Conservation (phyloP, 2,888 invertebrate species). For the Drosophila helvetica region DNA sequence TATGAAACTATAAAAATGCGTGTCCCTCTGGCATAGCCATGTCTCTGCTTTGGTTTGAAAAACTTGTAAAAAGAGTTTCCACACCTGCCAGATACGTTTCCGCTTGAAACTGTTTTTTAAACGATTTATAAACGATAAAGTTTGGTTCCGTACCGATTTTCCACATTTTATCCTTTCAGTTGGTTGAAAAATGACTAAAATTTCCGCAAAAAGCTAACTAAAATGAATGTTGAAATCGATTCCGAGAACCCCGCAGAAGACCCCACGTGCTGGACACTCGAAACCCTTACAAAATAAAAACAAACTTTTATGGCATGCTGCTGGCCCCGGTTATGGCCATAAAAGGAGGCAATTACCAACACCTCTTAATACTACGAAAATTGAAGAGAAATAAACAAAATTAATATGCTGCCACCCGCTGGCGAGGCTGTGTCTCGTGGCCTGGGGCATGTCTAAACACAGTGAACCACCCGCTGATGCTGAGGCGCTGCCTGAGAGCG, state of each 20-base stretch:
- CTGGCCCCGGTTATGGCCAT: constrained; percentile 26
- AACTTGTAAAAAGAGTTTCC: not conserved
- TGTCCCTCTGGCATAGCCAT: too few species aligned
- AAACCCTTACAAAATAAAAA: not conserved
- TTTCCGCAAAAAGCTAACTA: too few species aligned
- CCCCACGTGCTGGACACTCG: not conserved
- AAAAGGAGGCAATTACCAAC: constrained; percentile 56
- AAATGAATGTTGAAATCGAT: constrained; percentile 9
- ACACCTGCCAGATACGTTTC: not conserved
- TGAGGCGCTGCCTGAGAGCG: not conserved
- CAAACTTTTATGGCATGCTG: constrained; percentile 6
- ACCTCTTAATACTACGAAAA: constrained; percentile 32
- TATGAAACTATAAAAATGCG: too few species aligned
- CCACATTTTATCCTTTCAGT: not conserved
- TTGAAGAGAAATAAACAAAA: constrained; percentile 41
- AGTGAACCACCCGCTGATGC: constrained; percentile 38
- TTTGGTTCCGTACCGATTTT: not conserved
- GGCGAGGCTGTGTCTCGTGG: not conserved
- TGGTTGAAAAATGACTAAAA: not conserved
- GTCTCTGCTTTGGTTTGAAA: not conserved
- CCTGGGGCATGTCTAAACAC: constrained; percentile 21
- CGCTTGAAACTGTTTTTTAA: not conserved
- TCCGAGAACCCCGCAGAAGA: not conserved
- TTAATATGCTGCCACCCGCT: constrained; percentile 44
- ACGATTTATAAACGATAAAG: not conserved